Percentiles rank a stretch among this genome's conserved stretches.
phyloP scores from a whole-genome alignment of 2,888 invertebrate species.

The Hybos culiciformis region DNA sequence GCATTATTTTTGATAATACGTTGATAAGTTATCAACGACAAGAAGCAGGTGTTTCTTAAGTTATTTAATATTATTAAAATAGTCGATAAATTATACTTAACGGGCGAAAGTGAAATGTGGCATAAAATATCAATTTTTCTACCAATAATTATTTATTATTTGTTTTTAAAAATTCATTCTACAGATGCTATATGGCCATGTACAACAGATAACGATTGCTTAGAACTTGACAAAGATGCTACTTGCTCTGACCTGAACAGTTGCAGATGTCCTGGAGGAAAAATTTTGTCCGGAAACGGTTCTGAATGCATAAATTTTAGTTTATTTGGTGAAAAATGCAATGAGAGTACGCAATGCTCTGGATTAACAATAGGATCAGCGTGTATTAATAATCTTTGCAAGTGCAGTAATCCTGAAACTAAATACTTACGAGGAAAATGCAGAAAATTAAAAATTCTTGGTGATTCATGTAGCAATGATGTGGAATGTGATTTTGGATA shows the following conservation, averaged over 20 bases:
- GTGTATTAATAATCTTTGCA: conserved; percentile 34
- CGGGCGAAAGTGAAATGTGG: no score
- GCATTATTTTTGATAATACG: no score
- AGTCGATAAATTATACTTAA: no score
- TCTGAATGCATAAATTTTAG: background rate
- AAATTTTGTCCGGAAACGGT: background rate
- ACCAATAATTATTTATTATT: no score
- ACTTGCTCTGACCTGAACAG: background rate
- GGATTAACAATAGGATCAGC: conserved; percentile 36
- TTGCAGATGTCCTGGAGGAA: background rate
- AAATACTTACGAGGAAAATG: conserved; percentile 34
- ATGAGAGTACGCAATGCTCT: conserved; percentile 34
- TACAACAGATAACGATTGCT: background rate
- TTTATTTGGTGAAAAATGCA: conserved; percentile 31
- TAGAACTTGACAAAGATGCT: background rate
- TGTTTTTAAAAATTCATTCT: no score
- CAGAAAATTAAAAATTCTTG: conserved; percentile 28
- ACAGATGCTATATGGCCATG: background rate
- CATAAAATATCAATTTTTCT: no score
- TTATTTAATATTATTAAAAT: no score
- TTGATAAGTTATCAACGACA: no score
- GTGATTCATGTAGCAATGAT: conserved; percentile 29
- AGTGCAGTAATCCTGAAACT: conserved; percentile 32
- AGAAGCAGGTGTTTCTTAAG: no score
- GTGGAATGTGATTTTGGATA: conserved; percentile 33